These are phyloP conservation scores for Drosophila atripex DNA, from an alignment of 2,888 invertebrate genomes.

Conservation along the genomic window DNA sequence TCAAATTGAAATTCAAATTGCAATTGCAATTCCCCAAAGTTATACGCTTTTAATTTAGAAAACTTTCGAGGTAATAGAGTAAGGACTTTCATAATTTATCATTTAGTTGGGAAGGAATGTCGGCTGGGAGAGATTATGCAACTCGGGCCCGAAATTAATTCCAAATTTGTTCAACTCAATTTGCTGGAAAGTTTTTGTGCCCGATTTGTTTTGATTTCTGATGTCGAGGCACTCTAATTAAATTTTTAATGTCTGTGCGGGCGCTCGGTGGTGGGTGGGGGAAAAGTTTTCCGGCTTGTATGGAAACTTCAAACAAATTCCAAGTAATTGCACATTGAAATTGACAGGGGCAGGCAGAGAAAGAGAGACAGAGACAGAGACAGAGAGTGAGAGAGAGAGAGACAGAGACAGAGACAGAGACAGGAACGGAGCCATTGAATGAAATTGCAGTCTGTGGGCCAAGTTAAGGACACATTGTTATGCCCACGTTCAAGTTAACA, in stretches of 20 bases:
- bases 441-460: slow-evolving; percentile 38
- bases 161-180: slow-evolving; percentile 58
- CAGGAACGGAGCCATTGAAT: background rate
- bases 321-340: slow-evolving; percentile 76
- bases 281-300: slow-evolving; percentile 51
- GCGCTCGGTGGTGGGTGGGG: slow-evolving; percentile 3
- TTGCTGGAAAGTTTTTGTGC: slow-evolving; percentile 49
- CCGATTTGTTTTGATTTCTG: slow-evolving; percentile 27
- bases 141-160: slow-evolving; percentile 26
- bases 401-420: background rate
- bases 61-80: background rate
- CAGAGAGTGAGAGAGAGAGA: slow-evolving; percentile 1
- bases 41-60: background rate
- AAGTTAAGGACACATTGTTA: slow-evolving; percentile 54
- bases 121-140: slow-evolving; percentile 11
- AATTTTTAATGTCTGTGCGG: slow-evolving; percentile 61
- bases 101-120: background rate
- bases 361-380: slow-evolving; percentile 4
- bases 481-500: slow-evolving; percentile 59
- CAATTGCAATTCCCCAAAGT: background rate
- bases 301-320: slow-evolving; percentile 69
- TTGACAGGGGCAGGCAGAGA: slow-evolving; percentile 44
- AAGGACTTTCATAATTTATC: slow-evolving; percentile 1
- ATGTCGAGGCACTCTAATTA: slow-evolving; percentile 58
- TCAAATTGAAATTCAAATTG: background rate